Evolutionary conservation across 2,888 invertebrate species (phyloP).

Genomic region (Patella ulyssiponensis): DNA sequence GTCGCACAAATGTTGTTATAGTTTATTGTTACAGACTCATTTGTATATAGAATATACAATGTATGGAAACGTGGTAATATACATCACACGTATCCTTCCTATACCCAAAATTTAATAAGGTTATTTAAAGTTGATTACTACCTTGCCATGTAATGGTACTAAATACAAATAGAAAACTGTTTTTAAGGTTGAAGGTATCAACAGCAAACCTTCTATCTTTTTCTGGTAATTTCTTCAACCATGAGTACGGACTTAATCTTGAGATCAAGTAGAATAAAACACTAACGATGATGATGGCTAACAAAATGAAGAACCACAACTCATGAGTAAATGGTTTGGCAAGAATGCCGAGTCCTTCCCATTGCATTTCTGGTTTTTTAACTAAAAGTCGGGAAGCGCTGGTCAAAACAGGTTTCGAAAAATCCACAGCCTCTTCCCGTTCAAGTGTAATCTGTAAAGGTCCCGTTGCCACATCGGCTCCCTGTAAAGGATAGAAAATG

Average conservation of each 20-base stretch:
- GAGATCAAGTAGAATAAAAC: conserved; percentile 42
- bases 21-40: too few species aligned
- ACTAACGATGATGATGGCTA: conserved; percentile 38
- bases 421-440: conserved; percentile 39
- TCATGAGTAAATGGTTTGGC: conserved; percentile 39
- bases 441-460: conserved; percentile 33
- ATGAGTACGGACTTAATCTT: conserved; percentile 44
- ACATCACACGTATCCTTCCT: too few species aligned
- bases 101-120: too few species aligned
- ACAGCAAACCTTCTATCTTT: conserved; percentile 37
- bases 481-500: conserved; percentile 25
- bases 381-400: conserved; percentile 38
- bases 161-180: conserved; percentile 44
- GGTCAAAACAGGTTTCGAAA: conserved; percentile 37
- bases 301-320: conserved; percentile 40
- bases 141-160: conserved; percentile 48
- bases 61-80: too few species aligned
- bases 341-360: conserved; percentile 38
- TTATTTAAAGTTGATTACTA: conserved; percentile 10
- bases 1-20: too few species aligned
- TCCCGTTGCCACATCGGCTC: conserved; percentile 40
- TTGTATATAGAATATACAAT: too few species aligned
- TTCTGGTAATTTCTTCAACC: conserved; percentile 41
- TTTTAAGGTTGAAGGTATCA: conserved; percentile 43
- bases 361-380: conserved; percentile 34